Conservation (phyloP, 1,140 invertebrate genomes). For the Trichonephila clavipes region DNA sequence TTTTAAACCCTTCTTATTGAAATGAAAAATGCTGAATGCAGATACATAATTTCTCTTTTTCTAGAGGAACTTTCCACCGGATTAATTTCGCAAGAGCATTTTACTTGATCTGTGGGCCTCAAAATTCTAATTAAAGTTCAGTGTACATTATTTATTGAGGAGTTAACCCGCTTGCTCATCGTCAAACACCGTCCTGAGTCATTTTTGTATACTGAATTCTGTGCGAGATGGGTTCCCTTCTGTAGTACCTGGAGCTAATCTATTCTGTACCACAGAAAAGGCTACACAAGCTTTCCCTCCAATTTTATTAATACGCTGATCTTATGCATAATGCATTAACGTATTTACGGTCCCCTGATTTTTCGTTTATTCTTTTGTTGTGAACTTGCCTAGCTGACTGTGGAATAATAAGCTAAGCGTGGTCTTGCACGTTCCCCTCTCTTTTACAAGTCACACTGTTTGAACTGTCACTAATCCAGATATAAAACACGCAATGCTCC, state of each 20-base stretch:
- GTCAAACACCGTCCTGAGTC: constrained; percentile 11
- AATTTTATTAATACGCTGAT: constrained; percentile 72
- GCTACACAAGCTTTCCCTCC: constrained; percentile 46
- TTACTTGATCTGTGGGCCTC: background rate
- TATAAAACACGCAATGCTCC: constrained; percentile 55
- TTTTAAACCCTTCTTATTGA: background rate
- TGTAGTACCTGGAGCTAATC: constrained; percentile 62
- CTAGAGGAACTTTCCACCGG: background rate
- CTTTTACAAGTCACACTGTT: background rate
- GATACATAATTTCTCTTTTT: background rate
- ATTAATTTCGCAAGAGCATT: background rate
- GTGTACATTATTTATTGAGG: constrained; percentile 33
- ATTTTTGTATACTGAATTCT: constrained; percentile 44
- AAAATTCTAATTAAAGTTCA: constrained; percentile 40
- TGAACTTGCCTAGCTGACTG: constrained; percentile 27
- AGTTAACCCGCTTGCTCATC: background rate
- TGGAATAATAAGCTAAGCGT: constrained; percentile 53
- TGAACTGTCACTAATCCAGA: constrained; percentile 59
- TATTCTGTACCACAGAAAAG: constrained; percentile 20
- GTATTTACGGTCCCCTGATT: constrained; percentile 39
- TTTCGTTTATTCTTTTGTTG: constrained; percentile 60
- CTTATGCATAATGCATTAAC: constrained; percentile 73
- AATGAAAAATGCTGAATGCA: background rate
- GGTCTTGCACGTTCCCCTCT: background rate
- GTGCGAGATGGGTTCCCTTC: background rate